Percentiles rank a stretch among this genome's conserved stretches.
Evolutionary conservation across 2,113 vertebrate genomes (phyloP).

Genomic region (Microtus pennsylvanicus): DNA sequence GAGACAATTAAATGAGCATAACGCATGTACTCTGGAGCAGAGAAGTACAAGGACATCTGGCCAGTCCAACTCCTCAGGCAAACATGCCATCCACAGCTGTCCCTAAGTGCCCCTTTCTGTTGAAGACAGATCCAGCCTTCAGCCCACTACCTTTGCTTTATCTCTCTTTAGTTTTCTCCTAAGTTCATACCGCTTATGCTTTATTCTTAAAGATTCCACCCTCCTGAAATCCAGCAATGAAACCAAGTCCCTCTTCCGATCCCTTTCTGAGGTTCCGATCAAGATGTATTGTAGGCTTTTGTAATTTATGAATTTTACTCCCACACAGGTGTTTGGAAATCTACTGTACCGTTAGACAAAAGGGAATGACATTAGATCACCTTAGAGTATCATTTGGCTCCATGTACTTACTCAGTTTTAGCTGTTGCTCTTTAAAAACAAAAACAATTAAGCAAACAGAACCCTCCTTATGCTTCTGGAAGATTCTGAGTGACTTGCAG

Average conservation of each 20-base stretch:
- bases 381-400: not conserved
- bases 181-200: not conserved
- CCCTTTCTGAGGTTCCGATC: not conserved
- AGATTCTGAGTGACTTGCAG: not conserved
- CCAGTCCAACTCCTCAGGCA: not conserved
- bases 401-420: not conserved
- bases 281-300: not conserved
- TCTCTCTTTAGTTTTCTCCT: slow-evolving; percentile 1
- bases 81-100: not conserved
- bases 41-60: not conserved
- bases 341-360: not conserved
- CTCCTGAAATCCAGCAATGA: not conserved
- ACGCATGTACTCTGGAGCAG: not conserved
- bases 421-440: not conserved
- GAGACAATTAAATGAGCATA: slow-evolving; percentile 43
- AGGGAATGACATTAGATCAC: not conserved
- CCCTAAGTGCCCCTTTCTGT: not conserved
- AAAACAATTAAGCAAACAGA: not conserved
- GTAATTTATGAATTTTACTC: slow-evolving; percentile 34
- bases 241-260: not conserved
- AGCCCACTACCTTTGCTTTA: not conserved
- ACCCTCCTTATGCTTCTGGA: not conserved
- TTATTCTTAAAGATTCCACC: not conserved
- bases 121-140: not conserved
- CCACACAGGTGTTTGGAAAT: not conserved